phyloP scores from a whole-genome alignment of 2,797 vertebrate species.

The Takifugu rubripes region DNA sequence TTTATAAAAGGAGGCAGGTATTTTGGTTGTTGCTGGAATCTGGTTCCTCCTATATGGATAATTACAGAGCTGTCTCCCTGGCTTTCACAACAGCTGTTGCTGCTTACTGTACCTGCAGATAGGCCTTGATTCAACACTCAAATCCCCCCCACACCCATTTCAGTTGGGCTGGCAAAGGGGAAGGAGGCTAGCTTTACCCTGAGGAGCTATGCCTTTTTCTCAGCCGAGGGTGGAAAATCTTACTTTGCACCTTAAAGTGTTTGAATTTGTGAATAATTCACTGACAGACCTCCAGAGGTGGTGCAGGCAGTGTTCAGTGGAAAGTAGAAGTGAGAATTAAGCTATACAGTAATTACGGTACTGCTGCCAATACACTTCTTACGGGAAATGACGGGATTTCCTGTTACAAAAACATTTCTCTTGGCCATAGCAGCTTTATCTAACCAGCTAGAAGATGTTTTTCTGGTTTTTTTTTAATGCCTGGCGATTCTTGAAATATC shows the following conservation, averaged over 20 bases:
- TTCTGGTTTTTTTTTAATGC: neutral
- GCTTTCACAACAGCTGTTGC: conserved; percentile 83
- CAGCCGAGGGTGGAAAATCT: neutral
- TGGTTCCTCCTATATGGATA: conserved; percentile 72
- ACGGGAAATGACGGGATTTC: conserved; percentile 66
- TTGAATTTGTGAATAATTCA: neutral
- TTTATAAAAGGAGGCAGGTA: conserved; percentile 63
- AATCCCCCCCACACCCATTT: conserved; percentile 64
- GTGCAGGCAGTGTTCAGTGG: conserved; percentile 22
- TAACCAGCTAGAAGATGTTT: conserved; percentile 26
- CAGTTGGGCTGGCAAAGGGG: conserved; percentile 23
- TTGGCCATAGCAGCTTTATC: conserved; percentile 46
- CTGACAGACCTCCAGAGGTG: neutral
- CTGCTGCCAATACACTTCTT: conserved; percentile 31
- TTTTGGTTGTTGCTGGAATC: conserved; percentile 78
- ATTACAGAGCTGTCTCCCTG: conserved; percentile 78
- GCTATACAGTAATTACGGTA: conserved; percentile 20
- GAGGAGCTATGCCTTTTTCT: conserved; percentile 11
- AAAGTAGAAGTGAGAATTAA: conserved; percentile 52
- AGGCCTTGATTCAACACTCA: conserved; percentile 64
- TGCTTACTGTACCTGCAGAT: conserved; percentile 75
- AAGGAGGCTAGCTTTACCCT: conserved; percentile 33
- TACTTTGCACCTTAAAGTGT: neutral
- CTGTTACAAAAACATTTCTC: conserved; percentile 62
- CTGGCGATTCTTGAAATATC: conserved; percentile 9